Percentiles rank a stretch among this genome's conserved stretches.
phyloP scores from a whole-genome alignment of 2,113 vertebrate genomes.

The Serranochromis macrocephalus region DNA sequence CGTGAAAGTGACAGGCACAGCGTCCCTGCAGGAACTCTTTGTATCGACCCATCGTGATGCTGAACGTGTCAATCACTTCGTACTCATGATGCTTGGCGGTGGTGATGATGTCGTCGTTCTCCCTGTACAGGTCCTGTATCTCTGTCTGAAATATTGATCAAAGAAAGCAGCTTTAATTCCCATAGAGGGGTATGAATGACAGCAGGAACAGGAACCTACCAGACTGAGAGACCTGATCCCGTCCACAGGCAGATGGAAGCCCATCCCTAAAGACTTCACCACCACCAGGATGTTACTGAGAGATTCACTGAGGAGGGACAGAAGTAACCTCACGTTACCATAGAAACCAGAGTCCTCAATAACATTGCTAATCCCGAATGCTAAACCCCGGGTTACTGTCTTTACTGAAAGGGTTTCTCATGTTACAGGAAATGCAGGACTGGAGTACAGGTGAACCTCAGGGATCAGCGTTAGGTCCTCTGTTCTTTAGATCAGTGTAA shows the following conservation, averaged over 20 bases:
- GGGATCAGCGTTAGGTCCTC: neutral
- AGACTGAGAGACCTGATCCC: constrained; percentile 83
- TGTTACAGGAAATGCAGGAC: neutral
- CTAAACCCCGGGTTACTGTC: neutral
- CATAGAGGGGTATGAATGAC: neutral
- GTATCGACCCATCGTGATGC: constrained; percentile 89
- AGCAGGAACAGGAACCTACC: constrained; percentile 61
- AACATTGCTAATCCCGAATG: neutral
- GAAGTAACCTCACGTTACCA: neutral
- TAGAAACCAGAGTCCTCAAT: neutral
- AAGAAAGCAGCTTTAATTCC: neutral
- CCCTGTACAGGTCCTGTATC: constrained; percentile 77
- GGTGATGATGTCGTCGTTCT: constrained; percentile 79
- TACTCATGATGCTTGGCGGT: constrained; percentile 80
- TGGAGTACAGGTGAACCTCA: neutral
- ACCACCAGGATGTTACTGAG: constrained; percentile 84
- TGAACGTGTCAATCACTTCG: constrained; percentile 86
- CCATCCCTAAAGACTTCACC: constrained; percentile 92
- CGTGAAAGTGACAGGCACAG: constrained; percentile 93
- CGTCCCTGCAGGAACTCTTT: constrained; percentile 92
- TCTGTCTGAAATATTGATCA: constrained; percentile 64
- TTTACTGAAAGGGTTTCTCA: neutral
- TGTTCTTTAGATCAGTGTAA: neutral
- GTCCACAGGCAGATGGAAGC: constrained; percentile 90
- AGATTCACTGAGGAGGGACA: constrained; percentile 70